Percentiles rank a stretch among this genome's conserved stretches.
phyloP scores from a whole-genome alignment of 1,140 invertebrate genomes.

The Zaprionus gabonicus region DNA sequence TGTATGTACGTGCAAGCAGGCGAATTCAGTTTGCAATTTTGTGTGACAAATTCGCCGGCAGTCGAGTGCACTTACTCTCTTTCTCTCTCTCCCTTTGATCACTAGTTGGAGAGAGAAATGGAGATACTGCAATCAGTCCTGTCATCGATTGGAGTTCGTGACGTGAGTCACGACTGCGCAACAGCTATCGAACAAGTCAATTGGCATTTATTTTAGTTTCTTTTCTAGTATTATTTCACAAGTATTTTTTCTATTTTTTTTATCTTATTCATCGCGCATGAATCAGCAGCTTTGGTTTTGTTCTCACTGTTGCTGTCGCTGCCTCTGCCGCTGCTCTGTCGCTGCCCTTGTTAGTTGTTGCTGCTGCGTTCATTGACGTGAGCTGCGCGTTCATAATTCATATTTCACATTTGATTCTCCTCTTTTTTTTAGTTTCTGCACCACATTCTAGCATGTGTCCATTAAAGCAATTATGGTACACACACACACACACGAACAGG shows the following conservation, averaged over 20 bases:
- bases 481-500: slow-evolving; percentile 5
- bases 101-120: neutral
- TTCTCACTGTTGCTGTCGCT: slow-evolving; percentile 6
- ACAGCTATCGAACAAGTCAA: slow-evolving; percentile 27
- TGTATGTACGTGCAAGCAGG: neutral
- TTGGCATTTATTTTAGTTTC: slow-evolving; percentile 14
- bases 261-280: slow-evolving; percentile 47
- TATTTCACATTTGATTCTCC: slow-evolving; percentile 33
- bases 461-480: slow-evolving; percentile 65
- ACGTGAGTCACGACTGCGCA: slow-evolving; percentile 40
- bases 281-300: slow-evolving; percentile 61
- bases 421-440: slow-evolving; percentile 35
- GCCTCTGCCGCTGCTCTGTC: slow-evolving; percentile 9
- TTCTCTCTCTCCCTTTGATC: neutral
- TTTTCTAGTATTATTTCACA: slow-evolving; percentile 22
- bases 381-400: slow-evolving; percentile 62
- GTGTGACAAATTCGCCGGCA: slow-evolving; percentile 2
- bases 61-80: neutral
- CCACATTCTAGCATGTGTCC: slow-evolving; percentile 49
- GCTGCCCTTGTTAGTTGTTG: slow-evolving; percentile 4
- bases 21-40: neutral
- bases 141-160: slow-evolving; percentile 22
- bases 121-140: neutral
- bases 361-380: slow-evolving; percentile 61
- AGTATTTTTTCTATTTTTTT: slow-evolving; percentile 20